Conservation (phyloP, 2,888 invertebrate genomes). For the Idaea aversata region DNA sequence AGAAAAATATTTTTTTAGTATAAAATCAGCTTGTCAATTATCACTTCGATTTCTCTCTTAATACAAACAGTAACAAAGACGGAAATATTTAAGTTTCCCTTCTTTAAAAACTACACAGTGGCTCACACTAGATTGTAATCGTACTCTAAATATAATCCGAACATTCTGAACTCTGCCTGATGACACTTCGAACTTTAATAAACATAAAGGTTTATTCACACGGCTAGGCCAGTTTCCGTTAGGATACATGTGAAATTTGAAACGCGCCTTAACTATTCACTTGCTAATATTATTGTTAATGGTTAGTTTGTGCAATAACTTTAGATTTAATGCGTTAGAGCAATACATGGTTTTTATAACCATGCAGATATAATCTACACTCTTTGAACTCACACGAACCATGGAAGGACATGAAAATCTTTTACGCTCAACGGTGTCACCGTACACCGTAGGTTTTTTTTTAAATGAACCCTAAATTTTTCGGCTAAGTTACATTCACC, state of each 20-base stretch:
- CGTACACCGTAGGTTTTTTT: too few species aligned
- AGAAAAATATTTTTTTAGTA: too few species aligned
- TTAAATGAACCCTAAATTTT: too few species aligned
- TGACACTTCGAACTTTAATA: slow-evolving; percentile 19
- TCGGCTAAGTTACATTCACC: too few species aligned
- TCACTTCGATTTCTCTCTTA: too few species aligned
- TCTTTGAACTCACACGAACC: background rate
- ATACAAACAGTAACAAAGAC: too few species aligned
- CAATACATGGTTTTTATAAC: background rate
- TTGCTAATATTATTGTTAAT: background rate
- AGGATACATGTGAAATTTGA: slow-evolving; percentile 3
- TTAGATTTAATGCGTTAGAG: background rate
- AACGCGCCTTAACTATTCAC: background rate
- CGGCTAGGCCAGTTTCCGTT: background rate
- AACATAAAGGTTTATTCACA: slow-evolving; percentile 19
- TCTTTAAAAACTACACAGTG: background rate
- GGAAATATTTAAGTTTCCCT: background rate
- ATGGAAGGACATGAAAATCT: too few species aligned
- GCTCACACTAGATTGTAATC: slow-evolving; percentile 3
- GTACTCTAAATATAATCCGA: slow-evolving; percentile 5
- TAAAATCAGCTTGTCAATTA: too few species aligned
- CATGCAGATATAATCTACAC: background rate
- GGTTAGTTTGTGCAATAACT: background rate
- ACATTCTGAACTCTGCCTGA: slow-evolving; percentile 8
- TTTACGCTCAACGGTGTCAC: too few species aligned